Evolutionary conservation across 23 tunicate genomes (phyloP), one percentile per base, ranked within the genome.

Genomic region (Corella eumyota): DNA sequence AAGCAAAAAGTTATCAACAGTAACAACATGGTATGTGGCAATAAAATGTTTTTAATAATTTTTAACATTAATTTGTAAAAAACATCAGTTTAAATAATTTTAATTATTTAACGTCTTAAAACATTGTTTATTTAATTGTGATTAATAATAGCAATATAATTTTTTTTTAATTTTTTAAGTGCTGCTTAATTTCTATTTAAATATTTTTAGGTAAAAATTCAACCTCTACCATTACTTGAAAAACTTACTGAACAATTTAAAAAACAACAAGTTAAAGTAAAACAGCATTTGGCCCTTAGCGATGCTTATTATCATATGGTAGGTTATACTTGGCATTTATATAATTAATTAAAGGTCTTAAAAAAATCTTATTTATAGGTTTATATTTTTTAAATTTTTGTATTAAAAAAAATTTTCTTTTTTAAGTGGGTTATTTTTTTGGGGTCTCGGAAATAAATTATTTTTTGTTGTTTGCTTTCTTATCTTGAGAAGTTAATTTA

Each of bases 221-320:
- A 76, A 50, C 94, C 94, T n/a, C 70, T 84, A 23, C 94, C 83
- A 25, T 60, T 84, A 33, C 59, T 84, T 60, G 94, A 84, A 58
- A 84, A 84, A 69, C 65, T 75, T 13, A 73, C 75, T 5, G 21
- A 47, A 13, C 77, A 63, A 49, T 84, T 71, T 54, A 75, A 75
- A 33, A 44, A 27, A n/a, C 94, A 84, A 37, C 94, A 84, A 58
- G 59, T 35, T 24, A 84, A 75, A 84, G 69, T 84, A 27, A 58
- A 64, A 24, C 83, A 84, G 45, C 94, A 84, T 53, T 46, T 84
- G 58, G 76, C 94, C 1, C 49, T 84, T 30, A 65, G 73, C 32
- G 73, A 75, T 40, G 72, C 72, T 30, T 75, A 58, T 47, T 66
- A 75, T 60, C 65, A 75, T 9, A 28, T 75, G 72, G 82, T 75